phyloP scores from a whole-genome alignment of 2,797 vertebrate species.

The Ataeniobius toweri region DNA sequence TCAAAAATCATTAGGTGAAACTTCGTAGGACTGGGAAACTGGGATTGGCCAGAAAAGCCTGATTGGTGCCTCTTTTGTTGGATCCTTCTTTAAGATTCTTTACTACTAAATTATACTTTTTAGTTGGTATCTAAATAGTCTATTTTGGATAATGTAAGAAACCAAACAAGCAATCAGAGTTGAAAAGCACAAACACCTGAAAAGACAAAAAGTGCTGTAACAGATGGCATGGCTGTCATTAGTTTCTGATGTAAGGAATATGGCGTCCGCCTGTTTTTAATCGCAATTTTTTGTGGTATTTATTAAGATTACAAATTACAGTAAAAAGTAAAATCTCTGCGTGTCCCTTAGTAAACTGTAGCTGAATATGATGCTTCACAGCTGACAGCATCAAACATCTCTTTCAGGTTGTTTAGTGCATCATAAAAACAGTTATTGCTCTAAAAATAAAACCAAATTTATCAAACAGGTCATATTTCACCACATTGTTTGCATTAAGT shows the following conservation, averaged over 20 bases:
- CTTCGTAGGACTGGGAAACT: no score
- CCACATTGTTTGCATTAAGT: not conserved
- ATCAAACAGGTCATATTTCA: no score
- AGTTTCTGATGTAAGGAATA: slow-evolving; percentile 1
- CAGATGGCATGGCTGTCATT: slow-evolving; percentile 8
- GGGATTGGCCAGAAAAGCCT: no score
- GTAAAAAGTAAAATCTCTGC: not conserved
- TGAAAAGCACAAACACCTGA: not conserved
- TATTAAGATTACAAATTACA: not conserved
- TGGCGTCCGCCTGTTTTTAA: not conserved
- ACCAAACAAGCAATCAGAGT: not conserved
- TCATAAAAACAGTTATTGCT: not conserved
- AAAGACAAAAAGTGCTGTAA: not conserved
- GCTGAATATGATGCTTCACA: not conserved
- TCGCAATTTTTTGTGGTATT: not conserved
- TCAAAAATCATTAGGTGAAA: not conserved
- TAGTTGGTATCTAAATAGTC: not conserved
- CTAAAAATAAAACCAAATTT: not conserved
- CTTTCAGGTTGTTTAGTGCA: not conserved
- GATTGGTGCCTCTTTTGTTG: no score
- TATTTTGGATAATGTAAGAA: not conserved
- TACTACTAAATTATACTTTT: not conserved
- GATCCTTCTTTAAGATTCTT: not conserved
- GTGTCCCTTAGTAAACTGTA: not conserved
- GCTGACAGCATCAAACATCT: not conserved